Evolutionary conservation across 2,113 vertebrate genomes (phyloP).

Genomic region (Paratilapia polleni): DNA sequence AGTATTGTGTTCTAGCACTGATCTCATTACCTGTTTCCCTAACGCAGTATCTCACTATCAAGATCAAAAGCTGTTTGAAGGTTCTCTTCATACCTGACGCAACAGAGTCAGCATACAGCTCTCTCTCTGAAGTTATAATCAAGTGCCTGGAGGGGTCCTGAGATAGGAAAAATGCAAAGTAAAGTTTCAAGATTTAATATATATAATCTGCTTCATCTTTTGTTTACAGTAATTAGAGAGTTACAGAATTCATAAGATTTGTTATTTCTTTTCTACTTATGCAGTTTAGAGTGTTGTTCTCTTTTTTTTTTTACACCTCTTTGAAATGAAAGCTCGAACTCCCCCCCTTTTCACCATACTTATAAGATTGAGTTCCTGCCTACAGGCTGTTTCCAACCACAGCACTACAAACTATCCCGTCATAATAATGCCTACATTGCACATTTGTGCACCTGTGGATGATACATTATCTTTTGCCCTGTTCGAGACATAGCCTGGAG

Average conservation of each 20-base stretch:
- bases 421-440: constrained; percentile 47
- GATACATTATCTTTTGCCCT: constrained; percentile 60
- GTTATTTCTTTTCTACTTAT: background rate
- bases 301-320: constrained; percentile 23
- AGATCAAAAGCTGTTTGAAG: constrained; percentile 68
- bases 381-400: constrained; percentile 61
- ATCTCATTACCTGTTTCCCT: constrained; percentile 44
- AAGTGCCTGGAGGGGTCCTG: constrained; percentile 19
- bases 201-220: background rate
- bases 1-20: constrained; percentile 40
- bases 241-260: background rate
- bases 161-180: constrained; percentile 11
- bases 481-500: constrained; percentile 57
- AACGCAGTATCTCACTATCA: constrained; percentile 25
- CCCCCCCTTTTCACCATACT: constrained; percentile 39
- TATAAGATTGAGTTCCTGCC: constrained; percentile 65
- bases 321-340: constrained; percentile 45
- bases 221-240: background rate
- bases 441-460: constrained; percentile 62
- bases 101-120: constrained; percentile 30
- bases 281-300: constrained; percentile 1
- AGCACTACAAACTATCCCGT: constrained; percentile 41
- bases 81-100: constrained; percentile 47
- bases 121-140: constrained; percentile 33
- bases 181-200: background rate